Evolutionary conservation across 2,113 vertebrate genomes (phyloP), one percentile per base, ranked within the genome.

Genomic region (Columbina picui): DNA sequence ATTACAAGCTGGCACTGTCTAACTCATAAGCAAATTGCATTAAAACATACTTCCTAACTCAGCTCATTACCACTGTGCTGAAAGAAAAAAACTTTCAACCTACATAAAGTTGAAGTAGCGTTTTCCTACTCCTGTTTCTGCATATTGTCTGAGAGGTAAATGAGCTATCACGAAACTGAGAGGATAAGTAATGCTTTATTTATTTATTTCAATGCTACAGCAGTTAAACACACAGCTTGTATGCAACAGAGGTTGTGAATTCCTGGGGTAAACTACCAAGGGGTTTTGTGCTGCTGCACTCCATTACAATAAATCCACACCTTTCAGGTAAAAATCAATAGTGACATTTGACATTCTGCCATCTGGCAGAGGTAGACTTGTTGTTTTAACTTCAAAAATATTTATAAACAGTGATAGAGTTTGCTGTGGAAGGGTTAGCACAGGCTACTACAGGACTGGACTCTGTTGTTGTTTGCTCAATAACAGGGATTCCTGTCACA

Each of bases 251-350:
- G 56, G 30, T 41, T 34, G 14, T 84, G 32, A 70, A 63, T 60
- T 56, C 67, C 45, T 25, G n/a, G 12, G 14, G 53, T 67, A 78
- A 90, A 61, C 32, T 38, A 32, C 39, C 15, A 45, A 84, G 21
- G 60, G 16, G 25, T 36, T 93, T 93, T 71, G 70, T 30, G 43
- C 7, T 18, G 34, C 69, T 41, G n/a, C 29, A 52, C 36, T 64
- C 74, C 27, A 41, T 55, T 61, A 70, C 18, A 77, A 55, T 56
- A 78, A 38, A 55, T 52, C n/a, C 67, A 12, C 50, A 15, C 10
- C 60, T 92, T 86, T 80, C 59, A 43, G 22, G 41, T 86, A 50
- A 90, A 86, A 89, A 93, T 65, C 79, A 53, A 63, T 43, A 83
- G 53, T 27, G 59, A 69, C 22, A 57, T 32, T 68, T 63, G 56